Base-by-base conservation (phyloP, 2,888 invertebrate genomes). In the Dicranocentrus wangi region DNA sequence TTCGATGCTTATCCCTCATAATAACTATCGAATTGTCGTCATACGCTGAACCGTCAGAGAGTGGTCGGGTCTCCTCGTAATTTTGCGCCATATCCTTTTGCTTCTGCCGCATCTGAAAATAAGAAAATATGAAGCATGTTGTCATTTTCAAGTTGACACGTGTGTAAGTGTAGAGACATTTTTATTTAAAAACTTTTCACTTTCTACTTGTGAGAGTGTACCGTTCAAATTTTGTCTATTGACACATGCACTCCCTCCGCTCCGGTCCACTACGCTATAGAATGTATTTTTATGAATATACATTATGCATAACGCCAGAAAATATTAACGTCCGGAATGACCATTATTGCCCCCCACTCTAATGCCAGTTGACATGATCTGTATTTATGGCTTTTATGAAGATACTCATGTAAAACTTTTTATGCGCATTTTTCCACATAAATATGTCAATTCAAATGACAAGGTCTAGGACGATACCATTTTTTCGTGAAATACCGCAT, bases 11-110 rank as follows among this genome's bases (percentile, higher is more conserved):
- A 61, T 88, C 87, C 68, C 90, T 84, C 85, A 88, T 87, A 53
- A 88, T 88, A 32, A 90, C 89, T 81, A 89, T 88, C 78, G 87
- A 81, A 63, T 86, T 86, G 19, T 87, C 87, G 83, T 87, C 85
- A 87, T 89, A 87, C 23, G 86, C 87, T 43, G 87, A 87, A 53
- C 88, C 88, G 73, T 89, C 89, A 61, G 88, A 88, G 42, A 90
- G 86, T 63, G 89, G 89, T 19, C 89, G 85, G 58, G 84, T 86
- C 19, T 88, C 87, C 42, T 87, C 87, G n/a, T 83, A 82, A 88
- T 86, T 61, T 87, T 88, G 83, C 88, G 88, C 83, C 83, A 81
- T 80, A 65, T 86, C 85, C 76, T 84, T 81, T 51, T 89, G 87
- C 82, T 88, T 88, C 84, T 88, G 88, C 77, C 89, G 87, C 86